Evolutionary conservation across 1,140 invertebrate genomes (phyloP), one percentile per base, ranked within the genome.

Genomic region (Drepana arcuata): DNA sequence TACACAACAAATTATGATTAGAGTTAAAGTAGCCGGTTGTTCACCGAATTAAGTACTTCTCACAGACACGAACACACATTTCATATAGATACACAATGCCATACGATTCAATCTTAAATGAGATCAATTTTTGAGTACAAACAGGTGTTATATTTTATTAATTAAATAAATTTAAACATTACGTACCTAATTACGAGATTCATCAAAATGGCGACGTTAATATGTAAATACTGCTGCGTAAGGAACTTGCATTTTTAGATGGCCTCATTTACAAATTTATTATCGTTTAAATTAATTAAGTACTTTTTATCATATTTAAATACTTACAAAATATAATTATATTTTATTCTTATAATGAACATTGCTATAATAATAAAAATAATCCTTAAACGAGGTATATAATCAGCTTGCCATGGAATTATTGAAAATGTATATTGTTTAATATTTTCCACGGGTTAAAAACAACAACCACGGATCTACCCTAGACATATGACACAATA

Each of bases 201-300:
- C 48, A 48, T 59, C 15, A 52, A 34, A 51, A 56, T 60, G 57
- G 48, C 57, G 52, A 52, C 40, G 44, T 21, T 36, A 39, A 45
- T 16, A 45, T 14, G 30, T 37, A 52, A 60, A 60, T 60, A 60
- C 57, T 60, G 54, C 45, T 38, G 37, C 16, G 43, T 47, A 47
- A 60, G 57, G 57, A 60, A 56, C 57, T 55, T 49, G 42, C 26
- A 41, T n/a, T n/a, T 46, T 37, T 41, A 41, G 21, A 59, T 46
- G 45, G 37, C 42, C 32, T 52, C 24, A 35, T 41, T 14, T 30
- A 37, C 23, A 12, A 44, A 33, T n/a, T n/a, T n/a, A n/a, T n/a
- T n/a, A n/a, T n/a, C n/a, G n/a, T 7, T 26, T 10, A 9, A 21
- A 21, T 9, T 21, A 21, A 21, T 5, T 21, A 21, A 21, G 9